phyloP scores from a whole-genome alignment of 2,888 invertebrate genomes.

The Theretra japonica region DNA sequence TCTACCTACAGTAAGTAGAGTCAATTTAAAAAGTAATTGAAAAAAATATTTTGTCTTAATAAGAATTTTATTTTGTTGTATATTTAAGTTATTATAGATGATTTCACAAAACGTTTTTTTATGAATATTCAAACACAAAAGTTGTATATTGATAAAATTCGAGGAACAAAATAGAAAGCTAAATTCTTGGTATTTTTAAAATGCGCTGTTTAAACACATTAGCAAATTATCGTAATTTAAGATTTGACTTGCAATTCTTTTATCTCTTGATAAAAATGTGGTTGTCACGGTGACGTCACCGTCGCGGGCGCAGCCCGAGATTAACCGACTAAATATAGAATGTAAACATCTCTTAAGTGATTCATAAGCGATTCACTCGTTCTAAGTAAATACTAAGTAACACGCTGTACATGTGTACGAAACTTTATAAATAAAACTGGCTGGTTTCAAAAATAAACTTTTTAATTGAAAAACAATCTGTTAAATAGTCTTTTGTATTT shows the following conservation, averaged over 20 bases:
- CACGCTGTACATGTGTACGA: conserved; percentile 24
- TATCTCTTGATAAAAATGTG: conserved; percentile 59
- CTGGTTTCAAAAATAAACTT: neutral
- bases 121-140: too few relatives aligned
- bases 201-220: neutral
- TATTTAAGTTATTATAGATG: too few relatives aligned
- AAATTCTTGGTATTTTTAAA: neutral
- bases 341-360: conserved; percentile 71
- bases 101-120: too few relatives aligned
- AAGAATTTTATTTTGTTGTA: too few relatives aligned
- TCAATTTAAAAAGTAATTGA: neutral
- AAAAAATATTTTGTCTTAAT: too few relatives aligned
- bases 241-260: conserved; percentile 60
- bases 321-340: conserved; percentile 73
- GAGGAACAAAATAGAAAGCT: neutral
- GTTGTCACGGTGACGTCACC: conserved; percentile 64
- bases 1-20: conserved; percentile 1
- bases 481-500: neutral
- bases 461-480: neutral
- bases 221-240: conserved; percentile 39
- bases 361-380: conserved; percentile 64
- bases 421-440: neutral
- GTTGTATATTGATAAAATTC: neutral
- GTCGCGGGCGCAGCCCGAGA: conserved; percentile 64
- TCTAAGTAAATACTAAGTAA: conserved; percentile 56